Evolutionary conservation across 2,113 vertebrate species (phyloP).

Genomic region (Melanerpes formicivorus): DNA sequence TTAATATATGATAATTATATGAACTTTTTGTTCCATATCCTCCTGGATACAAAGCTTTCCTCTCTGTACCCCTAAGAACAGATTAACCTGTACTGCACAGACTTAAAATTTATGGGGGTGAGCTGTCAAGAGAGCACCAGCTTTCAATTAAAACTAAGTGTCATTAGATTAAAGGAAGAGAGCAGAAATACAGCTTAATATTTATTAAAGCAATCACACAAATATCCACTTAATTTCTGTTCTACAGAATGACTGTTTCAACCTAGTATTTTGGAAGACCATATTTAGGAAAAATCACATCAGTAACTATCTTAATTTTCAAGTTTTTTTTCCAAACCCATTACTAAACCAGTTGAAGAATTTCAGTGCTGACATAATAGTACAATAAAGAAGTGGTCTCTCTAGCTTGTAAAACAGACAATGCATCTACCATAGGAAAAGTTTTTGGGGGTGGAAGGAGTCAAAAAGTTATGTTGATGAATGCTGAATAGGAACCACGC

Average conservation of each 20-base stretch:
- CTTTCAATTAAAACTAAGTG: neutral
- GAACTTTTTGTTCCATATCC: too few species aligned
- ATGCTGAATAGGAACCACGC: neutral
- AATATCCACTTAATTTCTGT: neutral
- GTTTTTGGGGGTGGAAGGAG: neutral
- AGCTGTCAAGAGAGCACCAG: neutral
- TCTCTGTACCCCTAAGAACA: neutral
- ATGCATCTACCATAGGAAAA: neutral
- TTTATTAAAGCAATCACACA: neutral
- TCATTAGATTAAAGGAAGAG: neutral
- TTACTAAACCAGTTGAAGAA: neutral
- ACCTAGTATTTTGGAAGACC: neutral
- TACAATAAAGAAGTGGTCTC: neutral
- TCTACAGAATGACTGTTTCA: neutral
- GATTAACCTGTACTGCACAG: neutral
- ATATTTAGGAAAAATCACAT: neutral
- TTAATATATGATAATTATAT: too few species aligned
- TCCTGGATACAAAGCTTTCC: neutral
- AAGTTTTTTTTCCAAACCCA: neutral
- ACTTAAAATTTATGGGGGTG: neutral
- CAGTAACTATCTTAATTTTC: neutral
- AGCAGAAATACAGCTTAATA: neutral
- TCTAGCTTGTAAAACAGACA: neutral
- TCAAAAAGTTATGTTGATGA: neutral
- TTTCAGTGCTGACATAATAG: neutral